Percentiles rank a stretch among this genome's conserved stretches.
These are phyloP conservation scores for Zophobas morio DNA, from an alignment of 1,140 invertebrate genomes.

Conservation along the genomic window DNA sequence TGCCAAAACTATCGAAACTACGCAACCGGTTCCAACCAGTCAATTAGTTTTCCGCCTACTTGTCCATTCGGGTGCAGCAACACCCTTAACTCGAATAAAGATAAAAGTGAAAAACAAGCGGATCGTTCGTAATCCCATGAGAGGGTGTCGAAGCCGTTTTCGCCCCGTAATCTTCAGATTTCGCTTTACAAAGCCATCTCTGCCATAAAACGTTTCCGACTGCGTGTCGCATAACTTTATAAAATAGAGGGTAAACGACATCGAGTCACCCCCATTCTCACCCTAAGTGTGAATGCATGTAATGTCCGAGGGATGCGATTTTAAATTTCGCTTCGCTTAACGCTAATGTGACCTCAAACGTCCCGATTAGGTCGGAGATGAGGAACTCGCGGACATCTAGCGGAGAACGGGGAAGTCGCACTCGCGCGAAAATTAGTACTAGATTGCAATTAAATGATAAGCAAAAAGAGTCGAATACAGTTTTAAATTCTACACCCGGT, in stretches of 20 bases:
- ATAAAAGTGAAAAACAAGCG: conserved; percentile 4
- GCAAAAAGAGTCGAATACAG: too few species aligned
- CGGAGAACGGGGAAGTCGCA: background rate
- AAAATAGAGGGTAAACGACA: conserved; percentile 41
- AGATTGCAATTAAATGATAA: too few species aligned
- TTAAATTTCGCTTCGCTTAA: conserved; percentile 39
- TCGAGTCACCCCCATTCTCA: conserved; percentile 43
- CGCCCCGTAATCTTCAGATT: conserved; percentile 16
- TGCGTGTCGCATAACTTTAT: conserved; percentile 35
- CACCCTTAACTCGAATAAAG: background rate
- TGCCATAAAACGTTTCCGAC: conserved; percentile 28
- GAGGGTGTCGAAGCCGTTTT: background rate
- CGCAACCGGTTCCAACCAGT: too few species aligned
- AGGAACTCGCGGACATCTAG: background rate
- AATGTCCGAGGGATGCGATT: conserved; percentile 47
- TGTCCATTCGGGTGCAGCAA: background rate
- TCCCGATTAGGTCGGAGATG: background rate
- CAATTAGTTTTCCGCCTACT: background rate
- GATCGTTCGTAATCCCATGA: background rate
- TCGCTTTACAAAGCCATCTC: conserved; percentile 18
- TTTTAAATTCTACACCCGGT: too few species aligned
- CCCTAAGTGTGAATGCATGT: conserved; percentile 48
- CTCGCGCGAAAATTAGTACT: too few species aligned
- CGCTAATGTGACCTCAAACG: conserved; percentile 33
- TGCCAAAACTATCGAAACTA: too few species aligned